These are phyloP conservation scores for Myathropa florea DNA, from an alignment of 2,888 invertebrate species.

Conservation along the genomic window DNA sequence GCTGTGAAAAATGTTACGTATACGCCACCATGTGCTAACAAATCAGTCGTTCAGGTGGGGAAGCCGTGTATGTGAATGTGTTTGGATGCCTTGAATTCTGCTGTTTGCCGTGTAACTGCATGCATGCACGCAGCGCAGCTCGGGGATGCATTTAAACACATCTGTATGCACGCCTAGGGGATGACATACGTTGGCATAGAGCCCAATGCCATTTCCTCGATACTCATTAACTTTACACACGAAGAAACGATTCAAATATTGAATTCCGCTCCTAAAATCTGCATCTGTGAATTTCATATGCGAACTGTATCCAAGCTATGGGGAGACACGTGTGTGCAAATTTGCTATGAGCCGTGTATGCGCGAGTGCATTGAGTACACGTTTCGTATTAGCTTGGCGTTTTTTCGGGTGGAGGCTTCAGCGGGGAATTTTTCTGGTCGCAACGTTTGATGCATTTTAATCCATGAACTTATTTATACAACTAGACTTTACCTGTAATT, in stretches of 20 bases:
- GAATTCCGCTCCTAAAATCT: slow-evolving; percentile 37
- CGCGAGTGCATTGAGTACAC: slow-evolving; percentile 15
- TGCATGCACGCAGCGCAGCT: slow-evolving; percentile 1
- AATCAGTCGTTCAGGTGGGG: slow-evolving; percentile 55
- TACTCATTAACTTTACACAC: slow-evolving; percentile 43
- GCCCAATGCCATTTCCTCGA: not conserved
- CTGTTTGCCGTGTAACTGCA: slow-evolving; percentile 7
- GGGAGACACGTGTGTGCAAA: not conserved
- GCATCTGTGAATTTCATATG: slow-evolving; percentile 4
- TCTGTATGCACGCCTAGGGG: slow-evolving; percentile 4
- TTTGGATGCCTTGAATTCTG: slow-evolving; percentile 16
- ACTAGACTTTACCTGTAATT: slow-evolving; percentile 7
- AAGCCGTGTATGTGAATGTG: not conserved
- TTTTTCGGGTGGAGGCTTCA: not conserved
- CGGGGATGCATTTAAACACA: slow-evolving; percentile 16
- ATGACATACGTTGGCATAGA: not conserved
- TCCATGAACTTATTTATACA: slow-evolving; percentile 24
- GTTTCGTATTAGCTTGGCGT: slow-evolving; percentile 22
- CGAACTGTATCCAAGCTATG: not conserved
- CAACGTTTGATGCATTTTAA: slow-evolving; percentile 27
- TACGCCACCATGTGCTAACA: slow-evolving; percentile 39
- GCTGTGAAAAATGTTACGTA: slow-evolving; percentile 25
- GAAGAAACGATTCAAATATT: slow-evolving; percentile 53
- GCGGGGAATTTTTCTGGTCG: not conserved
- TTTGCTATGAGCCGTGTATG: not conserved